Base-by-base conservation (phyloP, 1,140 invertebrate species). In the Drosophila jambulina region DNA sequence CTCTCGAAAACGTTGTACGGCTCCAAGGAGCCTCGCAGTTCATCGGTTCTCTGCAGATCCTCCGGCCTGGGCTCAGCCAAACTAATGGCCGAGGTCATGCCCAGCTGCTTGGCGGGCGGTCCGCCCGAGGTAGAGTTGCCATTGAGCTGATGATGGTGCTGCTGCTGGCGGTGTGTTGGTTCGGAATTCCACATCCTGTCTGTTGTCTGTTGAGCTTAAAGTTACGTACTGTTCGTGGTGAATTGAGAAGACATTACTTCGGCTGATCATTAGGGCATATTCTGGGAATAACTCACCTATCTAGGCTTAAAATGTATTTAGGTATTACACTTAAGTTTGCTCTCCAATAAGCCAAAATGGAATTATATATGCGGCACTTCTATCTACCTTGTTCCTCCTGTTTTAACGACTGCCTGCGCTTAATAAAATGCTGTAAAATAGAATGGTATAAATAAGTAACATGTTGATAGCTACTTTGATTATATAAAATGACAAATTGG, bases 51-150 rank as follows among this genome's bases (percentile, higher is more conserved):
- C 78, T 96, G 95, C 60, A 97, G 91, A 93, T 99, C 98, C 78
- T 96, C 94, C 2, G 96, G 95, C 92, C 98, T 98, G 19, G 98
- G 98, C 56, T 94, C 95, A 82, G 98, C 97, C 81, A 96, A 94
- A 79, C 97, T 98, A 69, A 99, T 98, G 48, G 98, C 97, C 34
- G 98, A 98, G 7, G 98, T 99, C 95, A 99, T 98, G 43, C 98
- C 98, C 80, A 96, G 90, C 27, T 95, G 96, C 92, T 94, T 93
- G 60, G 83, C 71, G 23, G 82, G 84, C 57, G 82, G 81, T 23
- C 56, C 63, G 61, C 64, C 67, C 60, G 86, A 87, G 84, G 83
- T 87, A 78, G 77, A 69, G 48, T 80, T 91, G 72, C 83, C 82
- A 91, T 87, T 91, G n/a, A 82, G 72, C 60, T 79, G 82, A 46